Percentiles rank a stretch among this genome's conserved stretches.
Evolutionary conservation across 1,140 invertebrate genomes (phyloP).

Genomic region (Agraylea sexmaculata): DNA sequence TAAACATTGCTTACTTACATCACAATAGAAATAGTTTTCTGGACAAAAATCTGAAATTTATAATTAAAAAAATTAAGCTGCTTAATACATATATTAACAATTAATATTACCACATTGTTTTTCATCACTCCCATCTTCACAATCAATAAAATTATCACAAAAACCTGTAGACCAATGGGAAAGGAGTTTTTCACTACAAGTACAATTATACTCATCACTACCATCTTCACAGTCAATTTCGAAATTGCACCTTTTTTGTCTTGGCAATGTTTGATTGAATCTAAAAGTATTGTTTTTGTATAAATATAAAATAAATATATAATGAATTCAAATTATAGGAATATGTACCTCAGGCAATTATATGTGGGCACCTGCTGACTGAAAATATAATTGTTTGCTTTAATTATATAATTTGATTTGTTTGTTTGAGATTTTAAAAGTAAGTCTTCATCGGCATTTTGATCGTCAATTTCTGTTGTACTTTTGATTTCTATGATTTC

Average conservation of each 20-base stretch:
- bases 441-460: too few relatives aligned
- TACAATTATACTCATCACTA: conserved; percentile 64
- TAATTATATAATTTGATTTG: too few relatives aligned
- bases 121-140: conserved; percentile 64
- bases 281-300: too few relatives aligned
- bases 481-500: too few relatives aligned
- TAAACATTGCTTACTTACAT: conserved; percentile 45
- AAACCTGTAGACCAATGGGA: conserved; percentile 42
- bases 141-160: conserved; percentile 71
- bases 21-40: conserved; percentile 44
- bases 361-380: too few relatives aligned
- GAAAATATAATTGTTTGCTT: too few relatives aligned
- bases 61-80: background rate
- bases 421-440: too few relatives aligned
- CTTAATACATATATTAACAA: conserved; percentile 6
- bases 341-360: too few relatives aligned
- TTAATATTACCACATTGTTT: conserved; percentile 47
- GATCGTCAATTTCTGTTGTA: too few relatives aligned
- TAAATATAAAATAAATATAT: too few relatives aligned
- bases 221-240: conserved; percentile 68
- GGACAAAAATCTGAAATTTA: conserved; percentile 42
- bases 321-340: too few relatives aligned
- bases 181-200: conserved; percentile 55
- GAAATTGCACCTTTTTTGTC: conserved; percentile 51
- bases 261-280: conserved; percentile 49